Evolutionary conservation across 1,140 invertebrate species (phyloP), one percentile per base, ranked within the genome.

Genomic region (Liolophura sinensis): DNA sequence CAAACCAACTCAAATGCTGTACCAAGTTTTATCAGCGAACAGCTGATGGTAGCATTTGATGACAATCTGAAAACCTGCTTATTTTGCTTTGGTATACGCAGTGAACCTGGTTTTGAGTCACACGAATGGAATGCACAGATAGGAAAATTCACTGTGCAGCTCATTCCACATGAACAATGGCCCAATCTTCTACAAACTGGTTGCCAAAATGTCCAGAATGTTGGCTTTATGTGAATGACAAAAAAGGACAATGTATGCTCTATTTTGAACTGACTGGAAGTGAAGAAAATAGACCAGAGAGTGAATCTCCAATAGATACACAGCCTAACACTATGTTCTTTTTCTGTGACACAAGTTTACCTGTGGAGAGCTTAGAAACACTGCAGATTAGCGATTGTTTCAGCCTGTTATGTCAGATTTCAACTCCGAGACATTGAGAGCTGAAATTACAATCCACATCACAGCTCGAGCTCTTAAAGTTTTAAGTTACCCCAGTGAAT

Each of bases 171-270:
- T 31, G 52, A 62, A 9, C 9, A 15, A 20, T 0, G 64, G 18
- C 67, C 65, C 60, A n/a, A 60, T 51, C 55, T 65, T 22, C 24
- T 54, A 54, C 24, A 20, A 54, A 54, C 63, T 50, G 51, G 52
- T 16, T 60, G 4, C 57, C 58, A 20, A 54, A 70, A 14, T 25
- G 51, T 25, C 56, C 71, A 60, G 69, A 78, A 50, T 82, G 74
- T 62, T 83, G 78, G 79, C 60, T 85, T 31, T 83, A 85, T 73
- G 71, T 85, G 5, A 75, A 74, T 70, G 58, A 74, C n/a, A 58
- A 31, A 11, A 48, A 57, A 24, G 66, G 71, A 40, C 57, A 67
- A 27, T 79, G 74, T 67, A 76, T 84, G 57, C 40, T 86, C 18
- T 85, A 84, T 63, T 80, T 79, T 73, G 82, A 85, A 69, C 69